Evolutionary conservation across 1,140 invertebrate species (phyloP).

Genomic region (Rhynchophorus ferrugineus): DNA sequence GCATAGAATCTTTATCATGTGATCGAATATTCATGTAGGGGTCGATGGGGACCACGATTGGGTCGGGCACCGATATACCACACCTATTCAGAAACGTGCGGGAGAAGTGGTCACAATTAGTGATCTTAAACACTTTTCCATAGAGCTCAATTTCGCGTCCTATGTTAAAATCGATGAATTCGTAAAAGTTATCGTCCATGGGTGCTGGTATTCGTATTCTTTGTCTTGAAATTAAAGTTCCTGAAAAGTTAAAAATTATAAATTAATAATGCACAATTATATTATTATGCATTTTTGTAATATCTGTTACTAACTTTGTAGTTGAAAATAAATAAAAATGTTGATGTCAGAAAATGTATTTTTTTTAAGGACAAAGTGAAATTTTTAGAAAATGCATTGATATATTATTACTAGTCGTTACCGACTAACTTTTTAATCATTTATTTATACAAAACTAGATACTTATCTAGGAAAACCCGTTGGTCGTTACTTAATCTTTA

Average conservation of each 20-base stretch:
- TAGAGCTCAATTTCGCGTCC: conserved; percentile 68
- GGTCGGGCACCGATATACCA: conserved; percentile 73
- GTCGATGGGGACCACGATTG: conserved; percentile 53
- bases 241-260: conserved; percentile 40
- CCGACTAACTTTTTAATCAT: too few species aligned
- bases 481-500: too few species aligned
- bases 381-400: too few species aligned
- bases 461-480: too few species aligned
- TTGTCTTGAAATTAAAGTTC: conserved; percentile 66
- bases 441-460: too few species aligned
- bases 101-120: conserved; percentile 79
- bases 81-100: conserved; percentile 72
- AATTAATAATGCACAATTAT: too few species aligned
- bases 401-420: too few species aligned
- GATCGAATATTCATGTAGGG: conserved; percentile 44
- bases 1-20: conserved; percentile 27
- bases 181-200: conserved; percentile 62
- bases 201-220: conserved; percentile 63
- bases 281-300: too few species aligned
- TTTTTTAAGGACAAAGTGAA: too few species aligned
- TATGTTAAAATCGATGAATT: conserved; percentile 68
- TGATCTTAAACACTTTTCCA: conserved; percentile 70
- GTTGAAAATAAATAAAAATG: too few species aligned
- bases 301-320: too few species aligned
- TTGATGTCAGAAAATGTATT: too few species aligned